Percentiles rank a stretch among this genome's conserved stretches.
Conservation (phyloP, 2,888 invertebrate species). For the Callyntrura sp. region DNA sequence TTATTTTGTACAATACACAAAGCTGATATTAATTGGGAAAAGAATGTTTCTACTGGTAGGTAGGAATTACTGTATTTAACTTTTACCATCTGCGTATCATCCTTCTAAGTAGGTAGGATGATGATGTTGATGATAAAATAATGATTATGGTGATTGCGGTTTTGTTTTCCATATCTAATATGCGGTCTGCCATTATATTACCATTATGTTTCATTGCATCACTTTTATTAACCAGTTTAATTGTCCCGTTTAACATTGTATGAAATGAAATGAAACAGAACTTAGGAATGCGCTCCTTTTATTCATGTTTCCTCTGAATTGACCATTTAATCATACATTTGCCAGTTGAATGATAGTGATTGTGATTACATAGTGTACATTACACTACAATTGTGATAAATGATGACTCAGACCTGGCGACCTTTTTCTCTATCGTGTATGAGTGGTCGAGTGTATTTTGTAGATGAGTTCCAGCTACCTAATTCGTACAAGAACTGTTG, state of each 20-base stretch:
- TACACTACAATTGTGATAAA: conserved; percentile 15
- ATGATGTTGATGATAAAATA: background rate
- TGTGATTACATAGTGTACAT: background rate
- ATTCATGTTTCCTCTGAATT: conserved; percentile 1
- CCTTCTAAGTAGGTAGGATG: conserved; percentile 18
- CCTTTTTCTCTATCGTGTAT: conserved; percentile 52
- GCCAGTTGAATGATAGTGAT: conserved; percentile 34
- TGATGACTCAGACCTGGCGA: conserved; percentile 64
- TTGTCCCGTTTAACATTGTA: conserved; percentile 5
- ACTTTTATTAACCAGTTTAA: conserved; percentile 17
- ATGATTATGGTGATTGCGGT: background rate
- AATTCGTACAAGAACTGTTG: background rate
- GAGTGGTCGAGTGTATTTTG: background rate
- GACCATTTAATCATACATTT: conserved; percentile 58
- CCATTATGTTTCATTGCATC: conserved; percentile 39
- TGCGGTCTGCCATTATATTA: background rate
- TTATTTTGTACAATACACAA: background rate
- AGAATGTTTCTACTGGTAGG: background rate
- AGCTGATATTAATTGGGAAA: conserved; percentile 24
- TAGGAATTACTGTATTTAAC: conserved; percentile 8
- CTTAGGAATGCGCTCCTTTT: background rate
- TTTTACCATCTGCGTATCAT: conserved; percentile 19
- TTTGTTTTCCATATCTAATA: background rate
- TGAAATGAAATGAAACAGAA: conserved; percentile 6
- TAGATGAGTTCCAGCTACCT: background rate